These are phyloP conservation scores for Trisateles emortualis DNA, from an alignment of 2,888 invertebrate genomes.

Conservation along the genomic window DNA sequence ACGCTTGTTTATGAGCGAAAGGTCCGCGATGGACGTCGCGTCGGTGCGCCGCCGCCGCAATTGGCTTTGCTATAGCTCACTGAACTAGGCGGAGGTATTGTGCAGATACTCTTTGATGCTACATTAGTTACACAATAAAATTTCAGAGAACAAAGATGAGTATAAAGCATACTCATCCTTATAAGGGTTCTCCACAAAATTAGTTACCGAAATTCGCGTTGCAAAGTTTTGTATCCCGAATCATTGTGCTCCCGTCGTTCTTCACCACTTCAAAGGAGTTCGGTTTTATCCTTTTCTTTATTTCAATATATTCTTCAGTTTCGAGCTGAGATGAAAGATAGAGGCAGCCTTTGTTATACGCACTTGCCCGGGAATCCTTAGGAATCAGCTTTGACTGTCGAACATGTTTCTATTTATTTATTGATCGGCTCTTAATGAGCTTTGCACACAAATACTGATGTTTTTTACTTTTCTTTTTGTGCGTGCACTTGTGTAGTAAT, in stretches of 20 bases:
- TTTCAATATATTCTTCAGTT: constrained; percentile 44
- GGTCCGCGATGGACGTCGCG: constrained; percentile 6
- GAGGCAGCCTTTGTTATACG: constrained; percentile 30
- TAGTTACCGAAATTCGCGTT: constrained; percentile 38
- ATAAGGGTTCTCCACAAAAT: constrained; percentile 43
- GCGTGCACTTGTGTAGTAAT: no score
- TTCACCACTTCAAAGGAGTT: constrained; percentile 43
- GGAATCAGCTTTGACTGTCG: constrained; percentile 21
- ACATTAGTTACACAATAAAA: constrained; percentile 29
- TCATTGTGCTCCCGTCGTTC: constrained; percentile 25
- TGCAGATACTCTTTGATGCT: constrained; percentile 19
- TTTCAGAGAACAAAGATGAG: constrained; percentile 39
- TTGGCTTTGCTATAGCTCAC: constrained; percentile 31
- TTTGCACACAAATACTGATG: constrained; percentile 18
- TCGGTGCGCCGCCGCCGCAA: constrained; percentile 18
- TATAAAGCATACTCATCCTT: constrained; percentile 31
- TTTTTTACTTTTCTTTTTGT: constrained; percentile 2
- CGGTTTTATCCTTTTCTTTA: constrained; percentile 46
- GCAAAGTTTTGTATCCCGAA: constrained; percentile 35
- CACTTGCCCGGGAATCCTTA: constrained; percentile 25
- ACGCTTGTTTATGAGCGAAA: constrained; percentile 45
- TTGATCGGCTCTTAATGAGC: constrained; percentile 27
- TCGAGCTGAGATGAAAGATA: constrained; percentile 31
- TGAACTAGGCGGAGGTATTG: constrained; percentile 34
- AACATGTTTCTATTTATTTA: constrained; percentile 26